A percentile compares a stretch with the other conserved stretches of the same genome.
These are phyloP conservation scores for human (Homo sapiens) DNA, from an alignment of 2,113 vertebrate species.

Conservation along the genomic window GRCh38 chr12:123922501-123923000, in stretches of 20 bases:
- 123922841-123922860: not conserved
- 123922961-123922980: not conserved
- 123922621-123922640: not conserved
- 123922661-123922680: not conserved
- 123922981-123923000: not conserved
- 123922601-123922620: not conserved
- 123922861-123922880: not conserved
- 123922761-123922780: too few species aligned
- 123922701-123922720: not conserved
- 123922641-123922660: not conserved
- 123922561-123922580: not conserved
- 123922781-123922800: not conserved
- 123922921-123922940: too few species aligned
- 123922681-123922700: not conserved
- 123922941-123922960: not conserved
- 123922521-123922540: too few species aligned
- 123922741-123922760: fast-evolving
- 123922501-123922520: not conserved
- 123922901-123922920: not conserved
- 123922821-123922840: fast-evolving
- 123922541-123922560: not conserved
- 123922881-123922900: not conserved
- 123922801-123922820: not conserved
- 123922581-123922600: not conserved
- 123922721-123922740: not conserved